These are phyloP conservation scores for Cheilosia soror DNA, from an alignment of 2,888 invertebrate species.

Conservation along the genomic window DNA sequence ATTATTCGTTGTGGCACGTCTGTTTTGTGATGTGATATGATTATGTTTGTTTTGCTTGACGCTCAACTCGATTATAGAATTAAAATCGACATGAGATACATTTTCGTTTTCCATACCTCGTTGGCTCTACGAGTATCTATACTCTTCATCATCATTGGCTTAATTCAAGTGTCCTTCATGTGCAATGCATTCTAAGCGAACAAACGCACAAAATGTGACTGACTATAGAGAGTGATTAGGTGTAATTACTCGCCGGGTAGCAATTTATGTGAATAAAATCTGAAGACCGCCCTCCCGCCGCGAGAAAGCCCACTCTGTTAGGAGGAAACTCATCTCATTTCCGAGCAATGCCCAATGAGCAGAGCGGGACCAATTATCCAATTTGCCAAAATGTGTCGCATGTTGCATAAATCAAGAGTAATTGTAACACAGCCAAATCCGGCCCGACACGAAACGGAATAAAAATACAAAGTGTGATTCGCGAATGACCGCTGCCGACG, in stretches of 20 bases:
- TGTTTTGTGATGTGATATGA: neutral
- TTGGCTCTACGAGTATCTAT: neutral
- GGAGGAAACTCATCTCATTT: slow-evolving; percentile 52
- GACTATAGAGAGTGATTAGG: neutral
- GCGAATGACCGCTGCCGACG: slow-evolving; percentile 14
- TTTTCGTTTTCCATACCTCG: slow-evolving; percentile 7
- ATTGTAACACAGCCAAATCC: slow-evolving; percentile 48
- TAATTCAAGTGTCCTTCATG: slow-evolving; percentile 66
- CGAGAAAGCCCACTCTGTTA: neutral
- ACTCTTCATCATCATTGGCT: neutral
- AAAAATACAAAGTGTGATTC: slow-evolving; percentile 28
- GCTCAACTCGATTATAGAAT: slow-evolving; percentile 20
- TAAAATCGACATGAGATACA: slow-evolving; percentile 45
- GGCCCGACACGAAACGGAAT: neutral
- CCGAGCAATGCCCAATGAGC: slow-evolving; percentile 34
- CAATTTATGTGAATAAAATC: slow-evolving; percentile 30
- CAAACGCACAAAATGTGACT: slow-evolving; percentile 20
- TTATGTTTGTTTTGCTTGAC: slow-evolving; percentile 13
- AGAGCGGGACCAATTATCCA: slow-evolving; percentile 59
- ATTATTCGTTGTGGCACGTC: slow-evolving; percentile 33
- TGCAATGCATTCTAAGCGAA: slow-evolving; percentile 19
- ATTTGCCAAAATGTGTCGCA: slow-evolving; percentile 75
- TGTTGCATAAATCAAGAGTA: slow-evolving; percentile 64
- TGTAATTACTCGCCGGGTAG: slow-evolving; percentile 33
- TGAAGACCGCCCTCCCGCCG: slow-evolving; percentile 6